Evolutionary conservation across 2,113 vertebrate species (phyloP), one percentile per base, ranked within the genome.

Genomic region (Eira barbara): DNA sequence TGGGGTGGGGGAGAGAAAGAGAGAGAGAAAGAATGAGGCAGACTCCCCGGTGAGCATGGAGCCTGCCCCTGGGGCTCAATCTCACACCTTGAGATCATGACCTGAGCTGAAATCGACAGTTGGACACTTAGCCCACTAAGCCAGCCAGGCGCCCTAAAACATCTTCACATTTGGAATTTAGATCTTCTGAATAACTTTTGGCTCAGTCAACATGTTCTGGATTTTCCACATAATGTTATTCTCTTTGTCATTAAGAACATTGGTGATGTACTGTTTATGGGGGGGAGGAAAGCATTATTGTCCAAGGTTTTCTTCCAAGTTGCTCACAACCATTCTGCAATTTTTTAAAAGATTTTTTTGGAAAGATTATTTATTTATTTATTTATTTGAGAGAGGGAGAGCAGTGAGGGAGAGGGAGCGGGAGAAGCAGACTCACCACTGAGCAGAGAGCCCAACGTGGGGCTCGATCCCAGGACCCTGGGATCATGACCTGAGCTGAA

Each of bases 181-280:
- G 83, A 47, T 49, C 57, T 73, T 89, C 63, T 55, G 61, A 94
- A 94, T 95, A 91, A 63, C 34, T 83, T 85, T 93, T 96, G 81
- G 49, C 57, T 95, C 80, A 29, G 55, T 69, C 39, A 78, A 23
- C 42, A 78, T 73, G 36, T 92, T 86, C 31, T 89, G 39, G 29
- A 45, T 91, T 89, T 95, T 42, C 42, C 34, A 39, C 59, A 76
- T 27, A 71, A 67, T 52, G 31, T 59, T 91, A 73, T 91, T 81
- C 25, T 76, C 11, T 29, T 67, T 93, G 57, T 69, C 65, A 59
- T 93, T 93, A 89, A 96, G 57, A 55, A 81, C 49, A 52, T 12
- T 34, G 34, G 34, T 69, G 42, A 86, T 45, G n/a, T 49, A 73
- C 42, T 55, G 47, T 82, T 91, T 89, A 59, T 42, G 4, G 55